Conservation (phyloP, 2,113 vertebrate genomes). For the Dunckerocampus dactyliophorus region DNA sequence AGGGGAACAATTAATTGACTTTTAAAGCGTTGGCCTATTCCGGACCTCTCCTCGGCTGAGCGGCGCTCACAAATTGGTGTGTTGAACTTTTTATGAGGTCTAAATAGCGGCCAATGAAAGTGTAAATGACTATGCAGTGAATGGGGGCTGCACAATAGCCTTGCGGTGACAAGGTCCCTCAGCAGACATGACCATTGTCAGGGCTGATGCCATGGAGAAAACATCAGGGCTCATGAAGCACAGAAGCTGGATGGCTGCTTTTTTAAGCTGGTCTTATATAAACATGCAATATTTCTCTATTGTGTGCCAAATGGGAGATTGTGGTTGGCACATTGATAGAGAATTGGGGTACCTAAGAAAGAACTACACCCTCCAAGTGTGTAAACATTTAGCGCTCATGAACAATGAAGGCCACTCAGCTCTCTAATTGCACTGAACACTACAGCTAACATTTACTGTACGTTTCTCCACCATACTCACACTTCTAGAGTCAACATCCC, state of each 20-base stretch:
- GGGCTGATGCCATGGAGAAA: slow-evolving; percentile 56
- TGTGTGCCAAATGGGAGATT: background rate
- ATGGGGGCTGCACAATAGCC: slow-evolving; percentile 62
- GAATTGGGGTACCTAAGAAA: no score
- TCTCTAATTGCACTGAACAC: no score
- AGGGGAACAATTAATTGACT: slow-evolving; percentile 74
- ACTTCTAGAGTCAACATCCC: no score
- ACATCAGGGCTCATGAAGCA: slow-evolving; percentile 52
- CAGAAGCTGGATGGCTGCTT: background rate
- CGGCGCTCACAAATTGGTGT: slow-evolving; percentile 76
- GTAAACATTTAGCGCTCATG: background rate
- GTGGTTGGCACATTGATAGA: no score
- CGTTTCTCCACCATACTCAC: no score
- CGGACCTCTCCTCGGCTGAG: slow-evolving; percentile 71
- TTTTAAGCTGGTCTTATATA: background rate
- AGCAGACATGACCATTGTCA: slow-evolving; percentile 68
- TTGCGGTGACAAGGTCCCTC: slow-evolving; percentile 57
- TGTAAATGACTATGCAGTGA: slow-evolving; percentile 72
- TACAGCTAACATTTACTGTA: no score
- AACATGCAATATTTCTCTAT: background rate
- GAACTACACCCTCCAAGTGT: background rate
- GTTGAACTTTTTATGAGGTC: slow-evolving; percentile 75
- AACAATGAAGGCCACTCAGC: no score
- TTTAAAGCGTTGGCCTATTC: slow-evolving; percentile 67
- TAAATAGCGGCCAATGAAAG: slow-evolving; percentile 79